Evolutionary conservation across 2,113 vertebrate species (phyloP).

Genomic region (Pristiophorus japonicus): DNA sequence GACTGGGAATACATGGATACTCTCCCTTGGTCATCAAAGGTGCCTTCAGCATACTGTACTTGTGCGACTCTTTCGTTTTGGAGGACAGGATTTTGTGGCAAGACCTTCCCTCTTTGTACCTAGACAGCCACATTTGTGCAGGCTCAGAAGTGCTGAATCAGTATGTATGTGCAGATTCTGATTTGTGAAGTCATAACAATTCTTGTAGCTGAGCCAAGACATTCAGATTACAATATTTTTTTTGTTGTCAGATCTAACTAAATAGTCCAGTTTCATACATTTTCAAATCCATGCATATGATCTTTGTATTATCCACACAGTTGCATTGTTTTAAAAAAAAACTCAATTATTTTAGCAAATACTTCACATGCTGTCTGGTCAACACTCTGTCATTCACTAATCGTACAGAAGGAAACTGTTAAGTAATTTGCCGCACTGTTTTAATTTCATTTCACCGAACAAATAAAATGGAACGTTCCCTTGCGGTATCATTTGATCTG

Average conservation of each 20-base stretch:
- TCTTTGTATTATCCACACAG: no score
- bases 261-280: no score
- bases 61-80: no score
- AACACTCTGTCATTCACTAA: not conserved
- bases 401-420: not conserved
- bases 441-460: conserved; percentile 24
- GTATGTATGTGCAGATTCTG: no score
- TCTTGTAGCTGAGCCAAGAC: no score
- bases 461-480: not conserved
- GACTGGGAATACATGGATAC: not conserved
- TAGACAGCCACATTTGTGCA: not conserved
- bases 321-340: not conserved
- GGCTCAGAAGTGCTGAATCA: not conserved
- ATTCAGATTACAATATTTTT: not conserved
- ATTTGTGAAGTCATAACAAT: not conserved
- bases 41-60: not conserved
- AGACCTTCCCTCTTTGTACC: no score
- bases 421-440: not conserved
- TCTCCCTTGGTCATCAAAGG: not conserved
- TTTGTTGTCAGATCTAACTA: not conserved
- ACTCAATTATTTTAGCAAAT: not conserved
- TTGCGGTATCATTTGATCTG: conserved; percentile 23
- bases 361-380: not conserved
- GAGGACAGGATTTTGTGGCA: no score
- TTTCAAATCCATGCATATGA: not conserved